A percentile compares a stretch with the other conserved stretches of the same genome.
These are phyloP conservation scores for Rhinoptilus africanus DNA, from an alignment of 2,113 vertebrate species.

Conservation along the genomic window DNA sequence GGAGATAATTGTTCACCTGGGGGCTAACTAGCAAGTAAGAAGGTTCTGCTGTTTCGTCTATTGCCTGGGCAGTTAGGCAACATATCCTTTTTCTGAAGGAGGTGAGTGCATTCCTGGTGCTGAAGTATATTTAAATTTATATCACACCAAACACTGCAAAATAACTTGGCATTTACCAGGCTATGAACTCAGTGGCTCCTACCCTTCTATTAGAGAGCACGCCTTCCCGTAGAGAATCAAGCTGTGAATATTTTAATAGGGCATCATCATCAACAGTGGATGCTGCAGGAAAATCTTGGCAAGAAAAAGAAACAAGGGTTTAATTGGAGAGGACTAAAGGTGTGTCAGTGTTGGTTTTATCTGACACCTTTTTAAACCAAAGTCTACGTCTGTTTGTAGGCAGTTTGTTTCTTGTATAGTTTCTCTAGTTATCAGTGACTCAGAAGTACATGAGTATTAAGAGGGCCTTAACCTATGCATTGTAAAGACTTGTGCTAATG, in stretches of 20 bases:
- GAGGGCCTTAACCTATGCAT: not conserved
- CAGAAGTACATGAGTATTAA: not conserved
- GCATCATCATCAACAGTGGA: not conserved
- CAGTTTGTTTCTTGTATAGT: not conserved
- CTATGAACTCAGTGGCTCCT: not conserved
- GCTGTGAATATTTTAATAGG: not conserved
- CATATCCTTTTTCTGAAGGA: not conserved
- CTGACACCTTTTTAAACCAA: not conserved
- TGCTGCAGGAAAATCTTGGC: not conserved
- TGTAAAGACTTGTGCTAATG: conserved; percentile 27
- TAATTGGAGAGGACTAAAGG: conserved; percentile 33
- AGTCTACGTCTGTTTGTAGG: not conserved
- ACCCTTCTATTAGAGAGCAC: not conserved
- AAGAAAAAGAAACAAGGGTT: not conserved
- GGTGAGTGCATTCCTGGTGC: not conserved
- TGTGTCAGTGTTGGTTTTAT: conserved; percentile 4
- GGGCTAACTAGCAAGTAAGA: not conserved
- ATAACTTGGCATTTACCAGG: not conserved
- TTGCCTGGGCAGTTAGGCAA: not conserved
- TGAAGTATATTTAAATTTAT: not conserved
- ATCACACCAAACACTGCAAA: not conserved
- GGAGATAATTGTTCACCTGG: not conserved
- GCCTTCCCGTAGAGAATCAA: not conserved
- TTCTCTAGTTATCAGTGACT: conserved; percentile 19
- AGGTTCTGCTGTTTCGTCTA: not conserved